phyloP scores from a whole-genome alignment of 1,140 invertebrate species.

The Leptopilina boulardi region DNA sequence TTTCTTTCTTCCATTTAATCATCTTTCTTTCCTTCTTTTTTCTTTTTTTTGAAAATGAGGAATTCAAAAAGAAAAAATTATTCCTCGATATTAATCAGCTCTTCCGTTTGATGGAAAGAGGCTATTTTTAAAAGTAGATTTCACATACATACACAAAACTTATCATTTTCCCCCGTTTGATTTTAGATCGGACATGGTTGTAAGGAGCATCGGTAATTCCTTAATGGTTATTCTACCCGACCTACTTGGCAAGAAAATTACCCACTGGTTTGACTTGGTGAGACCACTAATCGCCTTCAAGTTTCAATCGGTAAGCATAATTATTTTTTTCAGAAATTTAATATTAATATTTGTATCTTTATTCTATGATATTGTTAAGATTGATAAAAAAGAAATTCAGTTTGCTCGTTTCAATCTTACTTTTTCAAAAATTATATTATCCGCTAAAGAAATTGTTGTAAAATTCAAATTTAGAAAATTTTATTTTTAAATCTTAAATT shows the following conservation, averaged over 20 bases:
- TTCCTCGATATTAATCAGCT: background rate
- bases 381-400: no score
- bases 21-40: background rate
- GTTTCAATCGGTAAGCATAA: slow-evolving; percentile 91
- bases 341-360: background rate
- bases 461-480: no score
- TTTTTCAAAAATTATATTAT: no score
- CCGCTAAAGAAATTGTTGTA: no score
- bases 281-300: slow-evolving; percentile 95
- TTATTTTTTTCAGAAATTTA: slow-evolving; percentile 7
- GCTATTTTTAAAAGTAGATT: slow-evolving; percentile 32
- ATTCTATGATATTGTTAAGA: no score
- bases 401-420: no score
- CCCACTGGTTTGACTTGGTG: slow-evolving; percentile 92
- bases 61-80: background rate
- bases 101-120: slow-evolving; percentile 17
- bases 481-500: no score
- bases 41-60: background rate
- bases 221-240: slow-evolving; percentile 93
- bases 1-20: no score
- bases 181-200: slow-evolving; percentile 90
- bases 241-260: slow-evolving; percentile 91
- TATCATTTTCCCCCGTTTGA: slow-evolving; percentile 72
- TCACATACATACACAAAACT: slow-evolving; percentile 22
- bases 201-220: slow-evolving; percentile 92